These are phyloP conservation scores for Hirudinaria manillensis DNA, from an alignment of 2,888 invertebrate genomes.

Conservation along the genomic window DNA sequence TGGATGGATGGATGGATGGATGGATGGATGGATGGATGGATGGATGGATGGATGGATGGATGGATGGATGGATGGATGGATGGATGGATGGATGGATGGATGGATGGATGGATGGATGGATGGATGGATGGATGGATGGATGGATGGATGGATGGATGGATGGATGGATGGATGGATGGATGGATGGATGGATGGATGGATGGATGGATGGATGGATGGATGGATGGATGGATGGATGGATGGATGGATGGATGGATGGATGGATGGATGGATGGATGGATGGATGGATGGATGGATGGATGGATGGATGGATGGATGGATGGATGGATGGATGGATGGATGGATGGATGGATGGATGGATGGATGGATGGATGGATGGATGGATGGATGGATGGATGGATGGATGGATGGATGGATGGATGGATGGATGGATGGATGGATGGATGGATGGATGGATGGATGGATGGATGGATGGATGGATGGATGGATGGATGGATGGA, in stretches of 20 bases:
- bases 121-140: background rate
- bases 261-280: background rate
- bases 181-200: background rate
- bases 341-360: conserved; percentile 7
- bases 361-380: conserved; percentile 10
- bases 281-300: background rate
- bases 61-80: conserved; percentile 7
- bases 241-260: conserved; percentile 4
- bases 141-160: no score
- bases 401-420: background rate
- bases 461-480: conserved; percentile 16
- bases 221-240: background rate
- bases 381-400: background rate
- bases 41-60: conserved; percentile 14
- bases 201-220: background rate
- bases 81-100: conserved; percentile 7
- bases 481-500: conserved; percentile 13
- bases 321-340: conserved; percentile 7
- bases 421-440: conserved; percentile 20
- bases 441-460: conserved; percentile 15
- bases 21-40: conserved; percentile 4
- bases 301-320: conserved; percentile 7
- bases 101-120: conserved; percentile 1
- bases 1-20: conserved; percentile 12
- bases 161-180: background rate